Percentiles rank a stretch among this genome's conserved stretches.
phyloP scores from a whole-genome alignment of 2,797 vertebrate species.

The Halcyon chelicuti region DNA sequence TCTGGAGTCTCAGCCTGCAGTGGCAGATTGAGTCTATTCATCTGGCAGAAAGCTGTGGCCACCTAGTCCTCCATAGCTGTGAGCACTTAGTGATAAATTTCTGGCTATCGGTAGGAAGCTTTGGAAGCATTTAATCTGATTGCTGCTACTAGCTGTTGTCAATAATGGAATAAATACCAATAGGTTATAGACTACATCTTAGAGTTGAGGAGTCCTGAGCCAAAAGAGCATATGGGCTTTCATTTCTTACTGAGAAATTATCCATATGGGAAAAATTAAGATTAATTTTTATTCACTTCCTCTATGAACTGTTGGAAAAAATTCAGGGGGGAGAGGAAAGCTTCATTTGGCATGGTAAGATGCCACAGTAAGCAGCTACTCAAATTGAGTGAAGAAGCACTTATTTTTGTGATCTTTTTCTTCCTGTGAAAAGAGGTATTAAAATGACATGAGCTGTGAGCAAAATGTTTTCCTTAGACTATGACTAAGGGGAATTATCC shows the following conservation, averaged over 20 bases:
- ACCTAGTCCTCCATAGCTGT: neutral
- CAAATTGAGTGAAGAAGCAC: neutral
- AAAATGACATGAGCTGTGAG: neutral
- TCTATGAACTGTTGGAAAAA: neutral
- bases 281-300: neutral
- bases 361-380: neutral
- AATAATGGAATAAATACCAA: neutral
- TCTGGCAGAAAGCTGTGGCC: neutral
- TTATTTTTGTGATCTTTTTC: neutral
- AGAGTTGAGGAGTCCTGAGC: neutral
- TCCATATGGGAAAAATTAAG: neutral
- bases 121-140: neutral
- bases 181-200: neutral
- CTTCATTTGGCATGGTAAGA: neutral
- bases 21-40: neutral
- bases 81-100: neutral
- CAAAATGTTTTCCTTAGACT: neutral
- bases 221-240: neutral
- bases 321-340: neutral
- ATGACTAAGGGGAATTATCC: neutral
- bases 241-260: neutral
- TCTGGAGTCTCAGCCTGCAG: neutral
- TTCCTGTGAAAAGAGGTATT: neutral
- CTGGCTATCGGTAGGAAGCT: neutral
- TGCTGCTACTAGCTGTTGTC: neutral